Evolutionary conservation across 2,113 vertebrate species (phyloP).

Genomic region (Callithrix jacchus): DNA sequence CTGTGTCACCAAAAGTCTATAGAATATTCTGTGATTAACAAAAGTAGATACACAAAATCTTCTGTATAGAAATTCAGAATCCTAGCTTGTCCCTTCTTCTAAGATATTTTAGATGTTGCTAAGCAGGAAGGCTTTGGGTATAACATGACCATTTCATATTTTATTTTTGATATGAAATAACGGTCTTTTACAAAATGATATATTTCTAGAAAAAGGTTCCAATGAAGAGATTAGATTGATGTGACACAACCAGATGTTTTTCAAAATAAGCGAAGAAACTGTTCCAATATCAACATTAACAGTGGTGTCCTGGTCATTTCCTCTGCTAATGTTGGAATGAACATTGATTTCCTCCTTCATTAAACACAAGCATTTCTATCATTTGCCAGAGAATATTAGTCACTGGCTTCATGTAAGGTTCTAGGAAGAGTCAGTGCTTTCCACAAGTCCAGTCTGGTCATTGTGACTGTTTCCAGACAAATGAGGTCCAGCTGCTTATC

Average conservation of each 20-base stretch:
- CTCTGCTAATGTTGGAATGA: fast-evolving
- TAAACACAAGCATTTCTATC: fast-evolving
- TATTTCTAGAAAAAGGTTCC: neutral
- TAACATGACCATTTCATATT: neutral
- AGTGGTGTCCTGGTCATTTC: fast-evolving
- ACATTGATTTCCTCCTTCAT: neutral
- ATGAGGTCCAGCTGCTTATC: no score
- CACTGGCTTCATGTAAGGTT: neutral
- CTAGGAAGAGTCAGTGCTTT: neutral
- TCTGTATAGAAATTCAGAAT: neutral
- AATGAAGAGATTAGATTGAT: neutral
- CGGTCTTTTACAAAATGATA: neutral
- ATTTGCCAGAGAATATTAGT: fast-evolving
- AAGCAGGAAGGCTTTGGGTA: neutral
- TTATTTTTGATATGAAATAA: neutral
- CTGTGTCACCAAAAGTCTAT: neutral
- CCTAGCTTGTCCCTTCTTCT: neutral
- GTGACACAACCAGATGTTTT: fast-evolving
- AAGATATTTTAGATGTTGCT: neutral
- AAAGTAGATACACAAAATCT: neutral
- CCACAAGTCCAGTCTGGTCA: fast-evolving
- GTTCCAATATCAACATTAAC: fast-evolving
- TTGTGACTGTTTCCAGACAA: no score
- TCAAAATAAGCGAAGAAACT: fast-evolving
- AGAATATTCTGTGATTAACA: neutral